Evolutionary conservation across 2,797 vertebrate genomes (phyloP), one percentile per base, ranked within the genome.

Genomic region (Jordanella pulchra): DNA sequence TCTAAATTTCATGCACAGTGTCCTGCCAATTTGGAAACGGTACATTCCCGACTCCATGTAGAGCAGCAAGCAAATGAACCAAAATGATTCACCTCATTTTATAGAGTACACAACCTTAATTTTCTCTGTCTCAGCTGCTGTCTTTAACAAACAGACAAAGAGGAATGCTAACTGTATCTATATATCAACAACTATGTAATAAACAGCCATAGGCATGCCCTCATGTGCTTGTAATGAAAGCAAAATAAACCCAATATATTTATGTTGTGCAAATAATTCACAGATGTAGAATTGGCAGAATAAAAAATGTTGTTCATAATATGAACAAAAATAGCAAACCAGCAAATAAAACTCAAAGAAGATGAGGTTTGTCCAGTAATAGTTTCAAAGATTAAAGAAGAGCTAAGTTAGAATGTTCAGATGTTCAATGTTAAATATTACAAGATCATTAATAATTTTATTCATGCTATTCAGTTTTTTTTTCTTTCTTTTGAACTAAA

Each of bases 141-240:
- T 72, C 55, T 65, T 75, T 51, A 74, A 75, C 45, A 69, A 77
- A 74, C 18, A 17, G 67, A 65, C 72, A 72, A 76, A 71, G 17
- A 77, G 32, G 32, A 67, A 63, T 56, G 32, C 25, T 72, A 74
- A 81, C 70, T 70, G 44, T 72, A 79, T 69, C 69, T 65, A 71
- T 71, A 45, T 81, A 70, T 84, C 80, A 75, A 53, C 69, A 77
- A 28, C 67, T 60, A 56, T 56, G 50, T 71, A 56, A 74, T 56
- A 25, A 82, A 45, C 67, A 65, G 56, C 76, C 60, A 35, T 53
- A 60, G 61, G 65, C 54, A 27, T 64, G 65, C 56, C 23, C 45
- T 27, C 6, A 17, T 30, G 14, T 39, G 69, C 55, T 42, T 53
- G n/a, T 60, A 75, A 45, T 61, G 73, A 71, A 71, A 72, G n/a